A percentile compares a stretch with the other conserved stretches of the same genome.
phyloP scores from a whole-genome alignment of 2,113 vertebrate genomes.

The Hirundichthys speculiger region DNA sequence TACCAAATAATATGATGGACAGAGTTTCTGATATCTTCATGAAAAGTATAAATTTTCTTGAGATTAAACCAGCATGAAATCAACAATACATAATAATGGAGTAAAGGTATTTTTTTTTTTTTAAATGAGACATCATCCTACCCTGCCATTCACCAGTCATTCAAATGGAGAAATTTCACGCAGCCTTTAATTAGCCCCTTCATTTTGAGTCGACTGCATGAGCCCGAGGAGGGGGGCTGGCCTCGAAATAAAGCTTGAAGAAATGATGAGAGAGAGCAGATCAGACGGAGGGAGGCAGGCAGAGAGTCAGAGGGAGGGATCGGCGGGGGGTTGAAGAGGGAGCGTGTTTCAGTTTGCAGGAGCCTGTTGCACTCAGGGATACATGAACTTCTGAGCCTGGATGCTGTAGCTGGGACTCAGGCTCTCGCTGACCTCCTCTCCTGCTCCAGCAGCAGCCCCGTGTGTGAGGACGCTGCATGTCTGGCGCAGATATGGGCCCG shows the following conservation, averaged over 20 bases:
- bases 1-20: no score
- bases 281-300: constrained; percentile 36
- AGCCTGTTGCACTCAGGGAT: constrained; percentile 63
- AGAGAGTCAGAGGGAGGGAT: constrained; percentile 27
- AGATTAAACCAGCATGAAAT: no score
- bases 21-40: no score
- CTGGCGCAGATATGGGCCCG: constrained; percentile 66
- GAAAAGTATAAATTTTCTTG: no score
- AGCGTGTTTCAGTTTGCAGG: constrained; percentile 50
- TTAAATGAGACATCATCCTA: no score
- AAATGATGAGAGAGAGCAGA: constrained; percentile 51
- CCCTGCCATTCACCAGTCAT: constrained; percentile 25
- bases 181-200: constrained; percentile 67
- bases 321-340: constrained; percentile 24
- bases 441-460: constrained; percentile 2
- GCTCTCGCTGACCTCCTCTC: constrained; percentile 23
- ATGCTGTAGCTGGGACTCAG: constrained; percentile 56
- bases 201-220: constrained; percentile 17
- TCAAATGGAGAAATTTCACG: constrained; percentile 24
- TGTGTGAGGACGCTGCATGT: constrained; percentile 53
- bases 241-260: constrained; percentile 34
- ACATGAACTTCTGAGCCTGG: constrained; percentile 46
- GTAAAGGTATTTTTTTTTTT: no score
- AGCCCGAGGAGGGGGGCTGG: constrained; percentile 46
- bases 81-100: no score